phyloP scores from a whole-genome alignment of 2,797 vertebrate genomes.

The Epinephelus awoara region DNA sequence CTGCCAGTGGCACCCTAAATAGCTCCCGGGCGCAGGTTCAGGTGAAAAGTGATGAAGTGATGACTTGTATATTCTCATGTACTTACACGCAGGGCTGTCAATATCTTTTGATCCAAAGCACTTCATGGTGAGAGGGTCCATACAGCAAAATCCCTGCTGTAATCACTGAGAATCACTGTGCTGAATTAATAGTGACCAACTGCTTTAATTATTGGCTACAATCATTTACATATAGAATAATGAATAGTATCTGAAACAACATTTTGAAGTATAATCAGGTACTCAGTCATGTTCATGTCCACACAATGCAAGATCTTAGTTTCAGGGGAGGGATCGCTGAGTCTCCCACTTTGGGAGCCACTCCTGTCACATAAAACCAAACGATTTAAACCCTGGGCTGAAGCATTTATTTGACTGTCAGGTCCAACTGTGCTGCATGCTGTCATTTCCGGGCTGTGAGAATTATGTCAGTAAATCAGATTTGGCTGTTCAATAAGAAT shows the following conservation, averaged over 20 bases:
- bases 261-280: background rate
- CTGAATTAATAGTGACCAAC: background rate
- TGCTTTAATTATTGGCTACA: background rate
- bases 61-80: background rate
- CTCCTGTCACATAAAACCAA: no score
- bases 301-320: background rate
- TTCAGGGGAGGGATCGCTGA: no score
- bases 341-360: no score
- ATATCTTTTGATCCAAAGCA: background rate
- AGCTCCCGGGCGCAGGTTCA: constrained; percentile 65
- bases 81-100: background rate
- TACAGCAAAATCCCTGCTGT: background rate
- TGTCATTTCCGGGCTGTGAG: no score
- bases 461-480: no score
- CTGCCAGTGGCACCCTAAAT: constrained; percentile 54
- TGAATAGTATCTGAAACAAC: background rate
- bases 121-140: background rate
- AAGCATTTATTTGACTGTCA: no score
- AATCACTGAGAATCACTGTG: background rate
- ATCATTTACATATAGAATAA: background rate
- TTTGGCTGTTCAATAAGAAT: no score
- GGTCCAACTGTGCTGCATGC: no score
- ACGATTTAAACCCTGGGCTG: no score
- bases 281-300: no score
- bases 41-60: constrained; percentile 34